A percentile compares a stretch with the other conserved stretches of the same genome.
Evolutionary conservation across 1,140 invertebrate species (phyloP).

Genomic region (Globodera ellingtonae): DNA sequence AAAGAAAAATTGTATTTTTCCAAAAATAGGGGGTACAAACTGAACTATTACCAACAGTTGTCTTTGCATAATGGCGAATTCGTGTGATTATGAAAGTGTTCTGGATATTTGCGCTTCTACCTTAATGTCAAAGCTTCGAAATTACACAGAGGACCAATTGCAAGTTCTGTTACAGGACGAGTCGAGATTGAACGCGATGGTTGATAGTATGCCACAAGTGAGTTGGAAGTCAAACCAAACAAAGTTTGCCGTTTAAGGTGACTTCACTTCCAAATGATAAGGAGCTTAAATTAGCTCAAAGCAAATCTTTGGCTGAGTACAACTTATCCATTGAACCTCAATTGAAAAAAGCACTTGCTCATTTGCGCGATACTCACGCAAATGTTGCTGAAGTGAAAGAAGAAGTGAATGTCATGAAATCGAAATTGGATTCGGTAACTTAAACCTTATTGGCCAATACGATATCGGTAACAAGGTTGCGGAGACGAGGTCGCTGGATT

Average conservation of each 20-base stretch:
- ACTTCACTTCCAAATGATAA: constrained; percentile 39
- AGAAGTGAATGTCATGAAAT: constrained; percentile 32
- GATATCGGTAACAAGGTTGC: constrained; percentile 6
- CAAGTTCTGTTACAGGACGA: constrained; percentile 37
- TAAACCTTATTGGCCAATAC: not conserved
- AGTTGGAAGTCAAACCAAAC: not conserved
- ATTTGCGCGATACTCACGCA: constrained; percentile 17
- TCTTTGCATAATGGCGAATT: not conserved
- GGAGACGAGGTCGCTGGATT: constrained; percentile 32
- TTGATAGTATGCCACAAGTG: constrained; percentile 38
- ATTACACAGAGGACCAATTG: constrained; percentile 44
- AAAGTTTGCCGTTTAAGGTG: constrained; percentile 9
- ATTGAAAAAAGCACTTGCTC: constrained; percentile 21
- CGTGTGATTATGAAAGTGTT: constrained; percentile 36
- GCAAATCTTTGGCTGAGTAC: constrained; percentile 44
- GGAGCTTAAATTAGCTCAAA: constrained; percentile 41
- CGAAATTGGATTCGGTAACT: constrained; percentile 32
- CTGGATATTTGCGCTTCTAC: constrained; percentile 36
- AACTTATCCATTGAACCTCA: constrained; percentile 41
- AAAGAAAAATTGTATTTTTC: not conserved
- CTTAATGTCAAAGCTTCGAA: constrained; percentile 40
- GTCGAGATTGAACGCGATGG: constrained; percentile 29
- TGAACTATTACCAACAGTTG: not conserved
- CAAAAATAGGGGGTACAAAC: not conserved
- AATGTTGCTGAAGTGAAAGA: constrained; percentile 32